These are phyloP conservation scores for Mormyrus proboscirostris DNA, from an alignment of 2,797 vertebrate genomes.

Conservation along the genomic window DNA sequence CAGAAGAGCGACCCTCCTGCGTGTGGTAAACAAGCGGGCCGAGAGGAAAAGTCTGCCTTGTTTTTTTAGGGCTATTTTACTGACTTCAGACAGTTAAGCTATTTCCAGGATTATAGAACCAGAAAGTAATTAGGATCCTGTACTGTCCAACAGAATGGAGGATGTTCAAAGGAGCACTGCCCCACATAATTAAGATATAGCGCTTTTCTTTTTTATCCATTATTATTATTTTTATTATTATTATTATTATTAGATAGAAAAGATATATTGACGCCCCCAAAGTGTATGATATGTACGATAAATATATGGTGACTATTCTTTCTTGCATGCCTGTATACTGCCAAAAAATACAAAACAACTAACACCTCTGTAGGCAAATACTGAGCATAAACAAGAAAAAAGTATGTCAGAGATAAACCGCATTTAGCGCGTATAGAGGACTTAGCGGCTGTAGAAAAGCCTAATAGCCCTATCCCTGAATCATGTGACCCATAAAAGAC, in stretches of 20 bases:
- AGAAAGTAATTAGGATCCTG: neutral
- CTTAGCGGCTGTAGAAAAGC: neutral
- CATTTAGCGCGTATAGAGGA: neutral
- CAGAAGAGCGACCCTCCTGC: conserved; percentile 26
- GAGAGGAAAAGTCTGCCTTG: conserved; percentile 6
- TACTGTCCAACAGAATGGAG: neutral
- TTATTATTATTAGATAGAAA: neutral
- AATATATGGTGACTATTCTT: neutral
- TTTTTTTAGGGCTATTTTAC: conserved; percentile 8
- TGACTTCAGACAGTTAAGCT: conserved; percentile 4
- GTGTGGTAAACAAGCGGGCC: conserved; percentile 25
- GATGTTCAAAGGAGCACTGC: neutral
- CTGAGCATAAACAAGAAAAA: neutral
- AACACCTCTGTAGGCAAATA: neutral
- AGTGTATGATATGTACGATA: neutral
- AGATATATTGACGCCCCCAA: neutral
- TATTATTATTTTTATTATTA: neutral
- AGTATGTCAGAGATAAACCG: neutral
- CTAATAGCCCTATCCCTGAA: neutral
- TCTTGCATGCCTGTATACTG: neutral
- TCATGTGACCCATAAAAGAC: neutral
- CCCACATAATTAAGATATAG: neutral
- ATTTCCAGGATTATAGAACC: neutral
- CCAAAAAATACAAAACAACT: neutral
- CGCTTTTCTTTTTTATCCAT: neutral